Percentiles rank a stretch among this genome's conserved stretches.
These are phyloP conservation scores for Nomada ruficornis DNA, from an alignment of 2,888 invertebrate genomes.

Conservation along the genomic window DNA sequence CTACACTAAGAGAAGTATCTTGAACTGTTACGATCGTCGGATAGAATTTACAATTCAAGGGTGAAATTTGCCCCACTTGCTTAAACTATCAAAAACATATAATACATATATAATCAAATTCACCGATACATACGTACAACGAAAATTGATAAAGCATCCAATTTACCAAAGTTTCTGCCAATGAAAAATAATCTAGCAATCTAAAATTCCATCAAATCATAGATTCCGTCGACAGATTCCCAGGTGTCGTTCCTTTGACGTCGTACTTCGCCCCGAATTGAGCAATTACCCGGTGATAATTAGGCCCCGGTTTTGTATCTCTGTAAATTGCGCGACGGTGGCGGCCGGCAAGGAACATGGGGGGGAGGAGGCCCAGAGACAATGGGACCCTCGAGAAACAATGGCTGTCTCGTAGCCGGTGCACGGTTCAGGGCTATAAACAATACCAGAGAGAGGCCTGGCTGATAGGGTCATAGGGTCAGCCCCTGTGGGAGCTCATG, in stretches of 20 bases:
- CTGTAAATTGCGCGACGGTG: slow-evolving; percentile 74
- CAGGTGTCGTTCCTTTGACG: slow-evolving; percentile 47
- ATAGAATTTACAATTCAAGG: too few species aligned
- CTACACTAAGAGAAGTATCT: too few species aligned
- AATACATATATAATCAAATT: too few species aligned
- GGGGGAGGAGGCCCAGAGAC: slow-evolving; percentile 62
- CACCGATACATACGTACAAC: too few species aligned
- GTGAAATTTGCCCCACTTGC: neutral
- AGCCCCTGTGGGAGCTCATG: slow-evolving; percentile 83
- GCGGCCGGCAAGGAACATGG: slow-evolving; percentile 48
- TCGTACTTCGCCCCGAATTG: slow-evolving; percentile 67
- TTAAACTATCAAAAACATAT: too few species aligned
- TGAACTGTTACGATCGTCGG: too few species aligned
- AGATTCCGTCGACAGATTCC: slow-evolving; percentile 28
- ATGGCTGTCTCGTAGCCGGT: slow-evolving; percentile 75
- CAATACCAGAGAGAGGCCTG: slow-evolving; percentile 78
- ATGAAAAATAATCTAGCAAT: too few species aligned
- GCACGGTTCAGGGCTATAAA: slow-evolving; percentile 78
- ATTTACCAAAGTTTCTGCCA: too few species aligned
- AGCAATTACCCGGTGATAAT: slow-evolving; percentile 78
- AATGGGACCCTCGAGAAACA: slow-evolving; percentile 76
- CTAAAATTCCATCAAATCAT: slow-evolving; percentile 18
- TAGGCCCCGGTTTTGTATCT: slow-evolving; percentile 73
- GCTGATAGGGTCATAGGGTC: slow-evolving; percentile 82
- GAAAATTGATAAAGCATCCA: neutral